Evolutionary conservation across 2,113 vertebrate genomes (phyloP), one percentile per base, ranked within the genome.

Genomic region (Nematolebias whitei): DNA sequence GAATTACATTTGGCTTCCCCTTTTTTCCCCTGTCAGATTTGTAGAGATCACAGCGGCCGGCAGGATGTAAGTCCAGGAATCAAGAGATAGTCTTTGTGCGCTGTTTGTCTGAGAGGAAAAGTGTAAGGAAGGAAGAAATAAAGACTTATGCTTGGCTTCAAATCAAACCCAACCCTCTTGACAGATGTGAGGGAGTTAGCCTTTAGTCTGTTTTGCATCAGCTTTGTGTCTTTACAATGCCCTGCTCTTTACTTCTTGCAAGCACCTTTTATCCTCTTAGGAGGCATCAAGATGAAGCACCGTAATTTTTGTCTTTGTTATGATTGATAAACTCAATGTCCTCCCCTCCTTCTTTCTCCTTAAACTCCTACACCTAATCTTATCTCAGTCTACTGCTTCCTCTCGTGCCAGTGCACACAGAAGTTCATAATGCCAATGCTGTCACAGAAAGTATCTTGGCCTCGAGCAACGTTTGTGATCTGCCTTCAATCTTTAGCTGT

Each of bases 401-500:
- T 69, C 62, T 71, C 22, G 51, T 66, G 71, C 63, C 74, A 62
- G 45, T 19, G 19, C n/a, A 49, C 68, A 60, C 24, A 57, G 45
- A 73, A 61, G 76, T 78, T 78, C 75, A 68, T 49, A 62, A 81
- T 74, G 70, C 68, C 44, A n/a, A 71, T 69, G 45, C 61, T 24
- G 76, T 60, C 82, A 83, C 75, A 66, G 72, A 76, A 78, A 79
- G 76, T 55, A 73, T 57, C 70, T 73, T 76, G 68, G 74, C 84
- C 88, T 79, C 23, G 65, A 89, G 85, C 83, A 1, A 59, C 58
- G 69, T 82, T 76, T 88, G 64, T 86, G 87, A 90, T 88, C 88
- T 43, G 58, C 82, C 81, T 84, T 83, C 76, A 80, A 80, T 87
- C 81, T 85, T n/a, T 63, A 23, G 69, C 70, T 15, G 53, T 23